A percentile compares a stretch with the other conserved stretches of the same genome.
These are phyloP conservation scores for Cremastinae sp. DNA, from an alignment of 2,888 invertebrate genomes.

Conservation along the genomic window DNA sequence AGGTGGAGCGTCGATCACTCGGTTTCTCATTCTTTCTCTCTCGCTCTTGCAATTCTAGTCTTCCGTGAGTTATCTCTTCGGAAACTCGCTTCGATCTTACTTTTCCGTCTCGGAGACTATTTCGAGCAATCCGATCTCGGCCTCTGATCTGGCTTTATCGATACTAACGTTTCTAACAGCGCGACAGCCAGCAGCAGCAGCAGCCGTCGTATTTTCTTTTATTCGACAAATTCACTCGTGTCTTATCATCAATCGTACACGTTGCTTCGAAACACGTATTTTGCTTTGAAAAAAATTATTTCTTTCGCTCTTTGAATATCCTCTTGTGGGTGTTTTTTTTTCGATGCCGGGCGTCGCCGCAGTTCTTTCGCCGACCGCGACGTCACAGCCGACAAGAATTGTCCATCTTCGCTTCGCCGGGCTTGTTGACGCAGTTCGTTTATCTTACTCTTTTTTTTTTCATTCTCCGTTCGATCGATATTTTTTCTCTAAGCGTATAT, in stretches of 20 bases:
- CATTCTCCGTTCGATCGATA: conserved; percentile 9
- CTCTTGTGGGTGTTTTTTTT: conserved; percentile 58
- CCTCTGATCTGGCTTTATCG: conserved; percentile 28
- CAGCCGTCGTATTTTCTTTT: conserved; percentile 52
- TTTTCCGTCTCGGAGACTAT: conserved; percentile 16
- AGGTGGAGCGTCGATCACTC: conserved; percentile 38
- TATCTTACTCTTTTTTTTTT: conserved; percentile 46
- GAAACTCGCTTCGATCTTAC: conserved; percentile 14
- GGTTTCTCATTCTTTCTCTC: background rate
- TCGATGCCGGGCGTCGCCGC: conserved; percentile 78
- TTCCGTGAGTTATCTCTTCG: conserved; percentile 25
- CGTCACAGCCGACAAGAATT: conserved; percentile 77
- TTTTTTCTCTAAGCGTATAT: background rate
- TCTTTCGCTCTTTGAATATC: conserved; percentile 43
- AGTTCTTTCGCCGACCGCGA: conserved; percentile 80
- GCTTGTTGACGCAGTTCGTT: conserved; percentile 62
- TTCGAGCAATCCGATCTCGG: conserved; percentile 20
- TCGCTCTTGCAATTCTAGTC: conserved; percentile 22
- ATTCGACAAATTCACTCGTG: conserved; percentile 47
- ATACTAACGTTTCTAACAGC: conserved; percentile 41
- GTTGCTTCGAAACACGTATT: conserved; percentile 53
- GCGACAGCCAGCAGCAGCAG: conserved; percentile 63
- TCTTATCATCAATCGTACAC: conserved; percentile 53
- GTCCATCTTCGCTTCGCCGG: conserved; percentile 73
- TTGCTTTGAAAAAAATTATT: conserved; percentile 22